Evolutionary conservation across 2,113 vertebrate species (phyloP).

Genomic region (Cricetomys ansorgei): DNA sequence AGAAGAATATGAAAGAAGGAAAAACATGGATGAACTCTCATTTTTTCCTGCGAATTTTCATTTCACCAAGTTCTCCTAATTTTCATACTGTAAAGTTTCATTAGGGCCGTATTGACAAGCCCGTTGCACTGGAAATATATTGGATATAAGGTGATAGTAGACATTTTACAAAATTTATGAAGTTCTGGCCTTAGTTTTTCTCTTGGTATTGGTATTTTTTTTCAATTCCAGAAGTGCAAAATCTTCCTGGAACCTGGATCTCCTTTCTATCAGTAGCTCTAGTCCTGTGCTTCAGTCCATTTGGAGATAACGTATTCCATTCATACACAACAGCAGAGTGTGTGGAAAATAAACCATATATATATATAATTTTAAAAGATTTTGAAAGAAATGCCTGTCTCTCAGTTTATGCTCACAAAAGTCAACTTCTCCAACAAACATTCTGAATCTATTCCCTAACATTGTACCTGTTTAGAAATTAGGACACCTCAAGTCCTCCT

Average conservation of each 20-base stretch:
- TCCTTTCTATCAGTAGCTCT: background rate
- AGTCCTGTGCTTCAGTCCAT: background rate
- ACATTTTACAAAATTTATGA: background rate
- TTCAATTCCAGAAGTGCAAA: background rate
- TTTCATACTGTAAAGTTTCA: conserved; percentile 31
- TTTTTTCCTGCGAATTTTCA: background rate
- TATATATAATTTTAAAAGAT: background rate
- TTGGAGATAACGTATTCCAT: background rate
- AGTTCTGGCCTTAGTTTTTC: background rate
- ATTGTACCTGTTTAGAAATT: background rate
- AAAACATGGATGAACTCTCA: background rate
- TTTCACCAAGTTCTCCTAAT: background rate
- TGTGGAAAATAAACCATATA: conserved; percentile 1
- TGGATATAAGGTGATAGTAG: background rate
- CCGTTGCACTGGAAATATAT: background rate
- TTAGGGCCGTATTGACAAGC: background rate
- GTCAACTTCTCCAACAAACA: background rate
- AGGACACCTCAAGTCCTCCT: background rate
- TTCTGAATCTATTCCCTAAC: background rate
- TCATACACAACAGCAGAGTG: background rate
- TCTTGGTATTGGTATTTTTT: conserved; percentile 30
- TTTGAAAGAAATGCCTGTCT: conserved; percentile 39
- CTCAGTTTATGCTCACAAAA: background rate
- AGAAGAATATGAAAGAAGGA: background rate
- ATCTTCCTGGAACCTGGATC: background rate